A percentile compares a stretch with the other conserved stretches of the same genome.
Conservation (phyloP, 2,797 vertebrate species). For the Cirrhinus molitorella region DNA sequence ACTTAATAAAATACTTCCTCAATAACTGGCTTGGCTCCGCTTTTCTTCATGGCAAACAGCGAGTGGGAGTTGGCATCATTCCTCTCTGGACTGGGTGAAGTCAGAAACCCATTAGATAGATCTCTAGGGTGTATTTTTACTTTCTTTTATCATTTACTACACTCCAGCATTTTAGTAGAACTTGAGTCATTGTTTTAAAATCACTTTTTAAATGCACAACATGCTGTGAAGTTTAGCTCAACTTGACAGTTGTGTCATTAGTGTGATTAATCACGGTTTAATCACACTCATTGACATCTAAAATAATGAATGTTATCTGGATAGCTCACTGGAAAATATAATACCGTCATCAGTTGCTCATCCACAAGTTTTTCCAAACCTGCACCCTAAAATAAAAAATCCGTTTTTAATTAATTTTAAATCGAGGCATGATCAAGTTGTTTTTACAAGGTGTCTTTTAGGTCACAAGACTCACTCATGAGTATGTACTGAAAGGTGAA, state of each 20-base stretch:
- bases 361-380: no score
- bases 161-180: background rate
- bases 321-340: no score
- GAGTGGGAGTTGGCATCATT: slow-evolving; percentile 2
- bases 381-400: no score
- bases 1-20: background rate
- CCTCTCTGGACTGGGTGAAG: background rate
- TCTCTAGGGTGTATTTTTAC: background rate
- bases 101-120: slow-evolving; percentile 15
- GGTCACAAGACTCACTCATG: no score
- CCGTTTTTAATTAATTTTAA: no score
- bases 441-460: no score
- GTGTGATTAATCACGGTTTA: background rate
- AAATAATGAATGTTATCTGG: background rate
- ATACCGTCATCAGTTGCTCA: no score
- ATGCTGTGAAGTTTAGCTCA: background rate
- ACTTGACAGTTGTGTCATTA: background rate
- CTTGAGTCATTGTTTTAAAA: background rate
- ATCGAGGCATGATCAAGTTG: no score
- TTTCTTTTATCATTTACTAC: background rate
- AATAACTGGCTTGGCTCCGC: background rate
- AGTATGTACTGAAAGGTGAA: no score
- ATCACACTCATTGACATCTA: background rate
- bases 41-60: background rate
- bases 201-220: background rate